A percentile compares a stretch with the other conserved stretches of the same genome.
phyloP scores from a whole-genome alignment of 2,888 invertebrate species.

The Hemithea aestivaria region DNA sequence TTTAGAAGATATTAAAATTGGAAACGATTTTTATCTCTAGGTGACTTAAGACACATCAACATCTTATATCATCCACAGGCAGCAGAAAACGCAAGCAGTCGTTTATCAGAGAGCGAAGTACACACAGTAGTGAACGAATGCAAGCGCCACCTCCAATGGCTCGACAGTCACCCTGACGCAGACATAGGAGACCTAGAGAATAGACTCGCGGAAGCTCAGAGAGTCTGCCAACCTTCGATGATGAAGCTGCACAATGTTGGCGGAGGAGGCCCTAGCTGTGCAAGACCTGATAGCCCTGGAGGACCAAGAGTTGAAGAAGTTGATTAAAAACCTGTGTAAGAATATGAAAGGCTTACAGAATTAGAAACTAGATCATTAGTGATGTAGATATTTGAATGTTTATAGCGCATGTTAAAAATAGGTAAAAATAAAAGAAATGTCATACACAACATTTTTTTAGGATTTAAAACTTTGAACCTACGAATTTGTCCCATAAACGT shows the following conservation, averaged over 20 bases:
- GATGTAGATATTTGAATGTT: too few species aligned
- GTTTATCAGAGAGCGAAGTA: conserved; percentile 85
- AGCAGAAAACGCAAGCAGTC: conserved; percentile 82
- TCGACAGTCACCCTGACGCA: conserved; percentile 88
- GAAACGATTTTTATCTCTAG: too few species aligned
- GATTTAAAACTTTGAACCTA: too few species aligned
- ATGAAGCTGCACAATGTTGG: conserved; percentile 86
- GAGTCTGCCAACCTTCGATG: conserved; percentile 88
- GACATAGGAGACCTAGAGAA: conserved; percentile 88
- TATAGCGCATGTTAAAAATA: too few species aligned
- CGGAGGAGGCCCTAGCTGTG: conserved; percentile 52
- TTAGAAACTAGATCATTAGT: not conserved
- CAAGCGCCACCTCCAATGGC: conserved; percentile 85
- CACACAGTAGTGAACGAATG: conserved; percentile 83
- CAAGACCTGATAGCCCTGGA: conserved; percentile 49
- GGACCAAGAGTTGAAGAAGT: conserved; percentile 86
- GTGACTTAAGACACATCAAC: too few species aligned
- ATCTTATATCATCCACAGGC: conserved; percentile 65
- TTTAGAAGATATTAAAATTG: too few species aligned
- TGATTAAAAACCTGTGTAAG: conserved; percentile 61
- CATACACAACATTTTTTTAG: too few species aligned
- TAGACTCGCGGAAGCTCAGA: conserved; percentile 86
- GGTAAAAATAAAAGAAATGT: too few species aligned
- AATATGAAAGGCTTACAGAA: too few species aligned
- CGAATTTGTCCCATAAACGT: too few species aligned